These are phyloP conservation scores for Siderastrea radians DNA, from an alignment of 92 coral and sea anemone genomes.

Conservation along the genomic window DNA sequence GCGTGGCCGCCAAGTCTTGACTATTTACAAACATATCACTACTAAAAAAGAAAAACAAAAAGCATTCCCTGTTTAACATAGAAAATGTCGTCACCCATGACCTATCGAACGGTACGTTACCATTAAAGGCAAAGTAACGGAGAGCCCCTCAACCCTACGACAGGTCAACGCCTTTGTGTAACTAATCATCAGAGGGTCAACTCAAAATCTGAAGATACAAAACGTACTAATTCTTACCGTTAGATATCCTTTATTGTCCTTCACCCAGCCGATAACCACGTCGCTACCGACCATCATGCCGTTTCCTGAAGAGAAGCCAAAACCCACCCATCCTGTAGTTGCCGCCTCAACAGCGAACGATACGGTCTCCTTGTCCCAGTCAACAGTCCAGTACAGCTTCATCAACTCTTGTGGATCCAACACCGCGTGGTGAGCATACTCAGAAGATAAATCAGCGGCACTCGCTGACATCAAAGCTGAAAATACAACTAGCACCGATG, in stretches of 20 bases:
- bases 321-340: slow-evolving; percentile 84
- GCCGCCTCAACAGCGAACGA: slow-evolving; percentile 77
- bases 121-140: no score
- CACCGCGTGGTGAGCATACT: slow-evolving; percentile 40
- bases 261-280: slow-evolving; percentile 76
- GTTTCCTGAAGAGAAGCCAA: slow-evolving; percentile 75
- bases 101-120: no score
- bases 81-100: no score
- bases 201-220: background rate
- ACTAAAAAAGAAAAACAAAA: no score
- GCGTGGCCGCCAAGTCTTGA: no score
- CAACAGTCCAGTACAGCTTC: slow-evolving; percentile 74
- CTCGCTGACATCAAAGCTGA: background rate
- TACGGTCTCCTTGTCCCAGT: slow-evolving; percentile 39
- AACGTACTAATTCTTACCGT: slow-evolving; percentile 44
- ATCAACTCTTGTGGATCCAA: slow-evolving; percentile 34
- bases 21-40: no score
- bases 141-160: no score
- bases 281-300: slow-evolving; percentile 78
- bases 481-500: background rate
- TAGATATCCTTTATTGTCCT: slow-evolving; percentile 61
- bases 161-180: background rate
- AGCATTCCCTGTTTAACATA: no score
- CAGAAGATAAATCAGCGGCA: slow-evolving; percentile 21
- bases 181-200: background rate